Evolutionary conservation across 1,140 invertebrate species (phyloP).

Genomic region (Dryas iulia): DNA sequence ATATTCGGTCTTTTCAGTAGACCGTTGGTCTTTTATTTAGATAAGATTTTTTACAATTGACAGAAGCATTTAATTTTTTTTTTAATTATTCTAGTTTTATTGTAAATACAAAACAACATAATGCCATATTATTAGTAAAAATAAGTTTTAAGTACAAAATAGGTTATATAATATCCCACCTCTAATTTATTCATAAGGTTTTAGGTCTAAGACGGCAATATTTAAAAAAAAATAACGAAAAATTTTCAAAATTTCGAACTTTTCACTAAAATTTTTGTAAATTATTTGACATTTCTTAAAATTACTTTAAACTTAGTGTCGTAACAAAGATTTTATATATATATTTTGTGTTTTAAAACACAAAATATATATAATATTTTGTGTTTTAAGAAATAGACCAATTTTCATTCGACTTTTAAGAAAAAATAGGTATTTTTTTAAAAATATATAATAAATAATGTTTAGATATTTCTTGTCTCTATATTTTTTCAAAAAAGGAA

Average conservation of each 20-base stretch:
- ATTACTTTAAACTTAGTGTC: neutral
- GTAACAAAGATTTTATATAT: neutral
- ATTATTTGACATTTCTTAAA: too few species aligned
- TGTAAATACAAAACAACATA: slow-evolving; percentile 52
- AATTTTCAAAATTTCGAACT: neutral
- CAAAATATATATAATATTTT: too few species aligned
- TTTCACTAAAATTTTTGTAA: neutral
- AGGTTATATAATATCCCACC: slow-evolving; percentile 50
- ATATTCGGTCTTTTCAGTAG: neutral
- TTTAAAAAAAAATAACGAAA: slow-evolving; percentile 6
- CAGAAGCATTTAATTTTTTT: slow-evolving; percentile 10
- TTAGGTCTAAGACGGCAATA: slow-evolving; percentile 14
- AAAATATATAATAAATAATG: too few species aligned
- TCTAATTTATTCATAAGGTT: slow-evolving; percentile 30
- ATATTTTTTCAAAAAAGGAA: too few species aligned
- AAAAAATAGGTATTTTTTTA: neutral
- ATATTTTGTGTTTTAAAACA: too few species aligned
- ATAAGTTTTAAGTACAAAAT: slow-evolving; percentile 46
- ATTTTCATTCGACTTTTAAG: neutral
- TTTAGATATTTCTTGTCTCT: too few species aligned
- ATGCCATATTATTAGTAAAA: slow-evolving; percentile 55
- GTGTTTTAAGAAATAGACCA: neutral
- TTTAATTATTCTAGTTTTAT: slow-evolving; percentile 18
- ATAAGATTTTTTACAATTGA: slow-evolving; percentile 4
- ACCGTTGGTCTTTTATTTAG: slow-evolving; percentile 10